A percentile compares a stretch with the other conserved stretches of the same genome.
phyloP scores from a whole-genome alignment of 2,113 vertebrate genomes.

The Pygathrix nemaeus region DNA sequence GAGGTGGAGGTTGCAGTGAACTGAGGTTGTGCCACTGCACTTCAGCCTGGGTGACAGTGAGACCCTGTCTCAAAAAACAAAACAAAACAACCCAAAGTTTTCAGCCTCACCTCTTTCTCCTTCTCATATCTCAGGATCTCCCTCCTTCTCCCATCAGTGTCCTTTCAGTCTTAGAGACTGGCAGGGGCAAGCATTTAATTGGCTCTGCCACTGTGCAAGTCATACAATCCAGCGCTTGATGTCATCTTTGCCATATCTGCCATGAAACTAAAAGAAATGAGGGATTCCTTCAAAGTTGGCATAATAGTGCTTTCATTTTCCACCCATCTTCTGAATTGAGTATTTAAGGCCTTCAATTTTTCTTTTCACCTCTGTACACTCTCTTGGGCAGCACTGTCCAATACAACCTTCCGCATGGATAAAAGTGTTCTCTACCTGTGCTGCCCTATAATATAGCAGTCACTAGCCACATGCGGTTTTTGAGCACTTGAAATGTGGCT shows the following conservation, averaged over 20 bases:
- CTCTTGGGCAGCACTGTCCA: neutral
- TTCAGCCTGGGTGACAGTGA: too few species aligned
- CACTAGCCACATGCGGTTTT: neutral
- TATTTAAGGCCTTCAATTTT: neutral
- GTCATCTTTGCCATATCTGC: neutral
- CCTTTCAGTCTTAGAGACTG: neutral
- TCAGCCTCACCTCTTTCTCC: neutral
- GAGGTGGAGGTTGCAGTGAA: too few species aligned
- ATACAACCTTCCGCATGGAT: neutral
- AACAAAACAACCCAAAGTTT: neutral
- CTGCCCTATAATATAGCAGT: neutral
- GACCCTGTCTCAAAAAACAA: too few species aligned
- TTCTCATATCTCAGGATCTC: neutral
- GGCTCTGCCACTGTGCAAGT: neutral
- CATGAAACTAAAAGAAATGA: neutral
- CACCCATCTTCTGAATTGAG: neutral
- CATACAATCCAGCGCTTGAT: too few species aligned
- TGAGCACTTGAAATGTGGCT: neutral
- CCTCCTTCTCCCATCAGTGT: neutral
- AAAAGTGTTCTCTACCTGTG: neutral
- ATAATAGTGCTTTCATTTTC: neutral
- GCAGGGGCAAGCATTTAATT: neutral
- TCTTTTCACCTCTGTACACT: neutral
- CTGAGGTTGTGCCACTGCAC: too few species aligned
- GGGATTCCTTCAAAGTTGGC: neutral